These are phyloP conservation scores for Lucinisca nassula DNA, from an alignment of 2,888 invertebrate genomes.

Conservation along the genomic window DNA sequence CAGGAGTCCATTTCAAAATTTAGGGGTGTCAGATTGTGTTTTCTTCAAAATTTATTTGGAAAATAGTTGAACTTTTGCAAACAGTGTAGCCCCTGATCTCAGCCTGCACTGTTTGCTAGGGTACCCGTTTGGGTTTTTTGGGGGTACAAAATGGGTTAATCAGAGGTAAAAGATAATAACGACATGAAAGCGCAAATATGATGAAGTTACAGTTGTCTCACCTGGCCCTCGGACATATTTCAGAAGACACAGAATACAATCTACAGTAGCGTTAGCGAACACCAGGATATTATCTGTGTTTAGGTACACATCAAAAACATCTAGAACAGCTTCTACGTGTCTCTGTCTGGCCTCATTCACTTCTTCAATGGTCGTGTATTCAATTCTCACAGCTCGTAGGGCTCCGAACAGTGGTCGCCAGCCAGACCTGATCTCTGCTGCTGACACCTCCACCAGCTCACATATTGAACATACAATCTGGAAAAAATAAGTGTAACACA, in stretches of 20 bases:
- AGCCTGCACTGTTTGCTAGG: too few species aligned
- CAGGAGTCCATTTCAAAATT: too few species aligned
- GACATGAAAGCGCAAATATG: too few species aligned
- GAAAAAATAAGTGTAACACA: too few species aligned
- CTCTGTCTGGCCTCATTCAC: slow-evolving; percentile 87
- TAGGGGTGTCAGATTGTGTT: too few species aligned
- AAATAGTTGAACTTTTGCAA: too few species aligned
- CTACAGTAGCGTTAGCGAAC: slow-evolving; percentile 97
- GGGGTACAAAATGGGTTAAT: too few species aligned
- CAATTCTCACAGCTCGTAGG: slow-evolving; percentile 92
- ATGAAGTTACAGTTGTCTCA: slow-evolving; percentile 84
- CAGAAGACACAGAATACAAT: slow-evolving; percentile 96
- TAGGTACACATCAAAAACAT: slow-evolving; percentile 96
- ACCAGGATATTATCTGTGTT: slow-evolving; percentile 97
- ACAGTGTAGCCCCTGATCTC: too few species aligned
- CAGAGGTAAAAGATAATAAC: too few species aligned
- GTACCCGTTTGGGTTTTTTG: too few species aligned
- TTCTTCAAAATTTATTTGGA: too few species aligned
- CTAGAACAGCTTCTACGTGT: slow-evolving; percentile 89
- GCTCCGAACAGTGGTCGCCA: slow-evolving; percentile 99
- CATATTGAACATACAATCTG: slow-evolving; percentile 98
- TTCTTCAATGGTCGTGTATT: slow-evolving; percentile 86
- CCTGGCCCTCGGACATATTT: slow-evolving; percentile 93
- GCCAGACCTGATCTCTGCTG: slow-evolving; percentile 97
- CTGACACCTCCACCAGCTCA: slow-evolving; percentile 98